These are phyloP conservation scores for Therioaphis trifolii DNA, from an alignment of 2,888 invertebrate species.

Conservation along the genomic window DNA sequence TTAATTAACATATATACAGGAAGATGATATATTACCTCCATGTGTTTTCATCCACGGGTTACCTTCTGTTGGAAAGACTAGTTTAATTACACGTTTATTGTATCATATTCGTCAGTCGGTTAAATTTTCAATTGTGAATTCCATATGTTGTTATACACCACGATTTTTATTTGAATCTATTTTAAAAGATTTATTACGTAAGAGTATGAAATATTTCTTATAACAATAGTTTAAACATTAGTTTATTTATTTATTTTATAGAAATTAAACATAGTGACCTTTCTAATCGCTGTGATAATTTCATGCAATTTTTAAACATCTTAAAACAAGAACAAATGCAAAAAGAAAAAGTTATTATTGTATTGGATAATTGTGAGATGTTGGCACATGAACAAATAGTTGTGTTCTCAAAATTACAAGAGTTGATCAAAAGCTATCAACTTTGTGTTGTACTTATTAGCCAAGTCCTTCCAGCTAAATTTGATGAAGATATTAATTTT, in stretches of 20 bases:
- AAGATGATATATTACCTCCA: slow-evolving; percentile 75
- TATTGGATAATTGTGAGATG: slow-evolving; percentile 83
- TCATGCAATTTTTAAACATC: slow-evolving; percentile 47
- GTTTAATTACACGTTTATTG: slow-evolving; percentile 75
- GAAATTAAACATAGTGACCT: neutral
- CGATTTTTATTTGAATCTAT: slow-evolving; percentile 83
- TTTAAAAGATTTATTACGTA: slow-evolving; percentile 73
- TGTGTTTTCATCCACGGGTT: slow-evolving; percentile 85
- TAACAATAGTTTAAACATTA: neutral
- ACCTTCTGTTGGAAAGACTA: slow-evolving; percentile 85
- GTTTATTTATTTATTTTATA: neutral
- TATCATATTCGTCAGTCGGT: slow-evolving; percentile 70
- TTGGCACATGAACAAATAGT: slow-evolving; percentile 80
- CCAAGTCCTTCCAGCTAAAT: slow-evolving; percentile 85
- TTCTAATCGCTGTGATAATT: slow-evolving; percentile 34
- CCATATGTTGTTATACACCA: slow-evolving; percentile 83
- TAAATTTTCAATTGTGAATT: slow-evolving; percentile 78
- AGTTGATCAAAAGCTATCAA: slow-evolving; percentile 76
- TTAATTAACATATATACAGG: slow-evolving; percentile 56
- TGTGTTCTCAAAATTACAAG: slow-evolving; percentile 78
- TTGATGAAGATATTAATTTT: slow-evolving; percentile 78
- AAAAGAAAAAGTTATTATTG: slow-evolving; percentile 42
- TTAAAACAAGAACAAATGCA: slow-evolving; percentile 41
- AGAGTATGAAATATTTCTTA: slow-evolving; percentile 66
- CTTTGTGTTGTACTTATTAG: slow-evolving; percentile 82